phyloP scores from a whole-genome alignment of 2,888 invertebrate species.

The Villa cingulata region DNA sequence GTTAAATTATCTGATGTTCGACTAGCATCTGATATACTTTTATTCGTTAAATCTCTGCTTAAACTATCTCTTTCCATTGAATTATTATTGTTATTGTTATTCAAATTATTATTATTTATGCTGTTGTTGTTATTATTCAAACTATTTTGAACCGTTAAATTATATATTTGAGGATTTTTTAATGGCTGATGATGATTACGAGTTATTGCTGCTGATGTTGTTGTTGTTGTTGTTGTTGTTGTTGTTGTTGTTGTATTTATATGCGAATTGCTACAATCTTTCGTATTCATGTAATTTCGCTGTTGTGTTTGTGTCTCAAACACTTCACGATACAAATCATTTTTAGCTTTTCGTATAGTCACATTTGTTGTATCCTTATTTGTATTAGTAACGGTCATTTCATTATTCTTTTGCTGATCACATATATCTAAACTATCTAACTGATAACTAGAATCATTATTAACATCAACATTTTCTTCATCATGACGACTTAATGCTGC shows the following conservation, averaged over 20 bases:
- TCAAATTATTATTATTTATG: conserved; percentile 33
- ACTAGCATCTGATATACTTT: conserved; percentile 26
- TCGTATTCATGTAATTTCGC: not conserved
- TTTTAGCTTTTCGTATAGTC: conserved; percentile 13
- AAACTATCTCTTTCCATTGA: conserved; percentile 31
- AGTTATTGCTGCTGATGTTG: too few relatives aligned
- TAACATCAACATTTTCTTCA: conserved; percentile 24
- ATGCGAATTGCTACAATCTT: conserved; percentile 8
- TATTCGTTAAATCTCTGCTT: conserved; percentile 11
- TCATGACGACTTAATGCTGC: conserved; percentile 35
- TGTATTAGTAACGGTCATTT: not conserved
- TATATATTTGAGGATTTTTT: conserved; percentile 31
- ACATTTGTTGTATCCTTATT: conserved; percentile 7
- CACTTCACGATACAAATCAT: conserved; percentile 21
- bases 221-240: conserved; percentile 11
- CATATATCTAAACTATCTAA: conserved; percentile 24
- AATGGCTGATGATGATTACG: conserved; percentile 30
- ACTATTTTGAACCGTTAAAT: conserved; percentile 23
- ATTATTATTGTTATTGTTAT: conserved; percentile 35
- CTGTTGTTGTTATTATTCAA: conserved; percentile 28
- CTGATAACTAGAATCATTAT: conserved; percentile 25
- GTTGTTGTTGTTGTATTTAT: conserved; percentile 8
- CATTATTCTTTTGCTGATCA: conserved; percentile 9
- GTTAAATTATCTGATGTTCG: conserved; percentile 30
- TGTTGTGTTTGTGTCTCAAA: conserved; percentile 11